Percentiles rank a stretch among this genome's conserved stretches.
Evolutionary conservation across 2,797 vertebrate species (phyloP).

Genomic region (Argya squamiceps): DNA sequence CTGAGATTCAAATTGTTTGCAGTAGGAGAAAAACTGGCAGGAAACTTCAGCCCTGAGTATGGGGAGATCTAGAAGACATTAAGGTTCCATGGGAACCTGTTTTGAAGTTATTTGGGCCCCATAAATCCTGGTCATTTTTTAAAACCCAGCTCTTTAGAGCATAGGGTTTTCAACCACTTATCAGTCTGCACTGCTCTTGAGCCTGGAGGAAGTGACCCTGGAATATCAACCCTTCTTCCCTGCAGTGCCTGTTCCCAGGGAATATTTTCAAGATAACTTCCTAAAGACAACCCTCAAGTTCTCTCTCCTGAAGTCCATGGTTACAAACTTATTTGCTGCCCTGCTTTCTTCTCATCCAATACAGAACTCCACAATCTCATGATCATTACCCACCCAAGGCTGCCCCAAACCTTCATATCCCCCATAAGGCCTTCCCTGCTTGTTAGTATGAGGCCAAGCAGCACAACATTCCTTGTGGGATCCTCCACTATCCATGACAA

Average conservation of each 20-base stretch:
- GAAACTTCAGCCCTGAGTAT: background rate
- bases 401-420: background rate
- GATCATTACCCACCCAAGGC: background rate
- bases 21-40: background rate
- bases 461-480: background rate
- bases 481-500: too few species aligned
- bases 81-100: background rate
- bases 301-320: background rate
- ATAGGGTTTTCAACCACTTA: background rate
- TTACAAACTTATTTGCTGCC: background rate
- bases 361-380: too few species aligned
- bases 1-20: accelerated
- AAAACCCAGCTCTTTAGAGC: background rate
- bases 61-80: background rate
- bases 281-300: background rate
- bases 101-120: background rate
- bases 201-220: background rate
- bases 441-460: background rate
- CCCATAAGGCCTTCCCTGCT: background rate
- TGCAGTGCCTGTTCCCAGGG: background rate
- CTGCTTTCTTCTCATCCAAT: background rate
- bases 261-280: background rate
- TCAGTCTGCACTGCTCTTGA: background rate
- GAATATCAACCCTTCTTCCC: background rate
- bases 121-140: background rate